Evolutionary conservation across 2,888 invertebrate species (phyloP).

Genomic region (Erebia palarica): DNA sequence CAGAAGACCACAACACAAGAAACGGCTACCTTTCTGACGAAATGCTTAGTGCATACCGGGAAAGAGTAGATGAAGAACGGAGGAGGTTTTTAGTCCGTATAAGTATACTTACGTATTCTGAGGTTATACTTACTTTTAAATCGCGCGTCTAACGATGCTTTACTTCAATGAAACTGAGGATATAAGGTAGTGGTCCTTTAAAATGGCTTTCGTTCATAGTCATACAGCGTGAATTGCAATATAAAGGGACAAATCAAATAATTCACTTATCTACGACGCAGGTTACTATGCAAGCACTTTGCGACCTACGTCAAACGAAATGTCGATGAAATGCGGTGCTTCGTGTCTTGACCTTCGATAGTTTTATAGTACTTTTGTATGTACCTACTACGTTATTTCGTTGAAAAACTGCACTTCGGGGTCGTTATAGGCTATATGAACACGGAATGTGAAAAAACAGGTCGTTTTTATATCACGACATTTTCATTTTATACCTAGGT

Average conservation of each 20-base stretch:
- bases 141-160: no score
- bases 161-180: no score
- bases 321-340: slow-evolving; percentile 21
- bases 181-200: no score
- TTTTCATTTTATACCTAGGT: not conserved
- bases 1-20: no score
- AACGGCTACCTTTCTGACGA: no score
- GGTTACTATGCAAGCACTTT: slow-evolving; percentile 13
- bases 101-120: no score
- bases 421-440: not conserved
- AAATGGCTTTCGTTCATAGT: no score
- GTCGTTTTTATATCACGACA: not conserved
- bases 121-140: no score
- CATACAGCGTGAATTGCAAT: not conserved
- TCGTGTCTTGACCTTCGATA: slow-evolving; percentile 20
- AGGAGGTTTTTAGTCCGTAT: no score
- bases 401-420: slow-evolving; percentile 12
- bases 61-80: no score
- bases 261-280: not conserved
- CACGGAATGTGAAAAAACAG: slow-evolving; percentile 6
- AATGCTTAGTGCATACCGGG: no score
- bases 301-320: slow-evolving; percentile 16
- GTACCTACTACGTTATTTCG: not conserved
- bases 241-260: not conserved
- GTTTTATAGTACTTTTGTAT: slow-evolving; percentile 2